Evolutionary conservation across 2,888 invertebrate genomes (phyloP).

Genomic region (Drosophila quinaria): DNA sequence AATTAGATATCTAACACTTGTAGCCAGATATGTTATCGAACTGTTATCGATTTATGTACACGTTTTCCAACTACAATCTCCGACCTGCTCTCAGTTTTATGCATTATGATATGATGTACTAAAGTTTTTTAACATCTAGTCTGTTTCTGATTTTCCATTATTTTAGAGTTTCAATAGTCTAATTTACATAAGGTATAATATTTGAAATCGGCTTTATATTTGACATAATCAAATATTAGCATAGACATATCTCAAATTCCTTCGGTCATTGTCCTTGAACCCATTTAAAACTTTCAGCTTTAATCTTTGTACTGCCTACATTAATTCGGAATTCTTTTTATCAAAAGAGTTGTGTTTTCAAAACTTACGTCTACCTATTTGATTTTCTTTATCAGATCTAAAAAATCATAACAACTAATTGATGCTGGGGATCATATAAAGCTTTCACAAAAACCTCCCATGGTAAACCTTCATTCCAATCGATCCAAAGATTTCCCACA

Average conservation of each 20-base stretch:
- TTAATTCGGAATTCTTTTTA: no score
- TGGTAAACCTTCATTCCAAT: neutral
- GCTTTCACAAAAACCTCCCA: no score
- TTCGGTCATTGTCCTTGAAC: neutral
- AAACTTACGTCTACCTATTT: no score
- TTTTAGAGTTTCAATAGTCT: no score
- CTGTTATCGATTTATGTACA: neutral
- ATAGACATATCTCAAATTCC: neutral
- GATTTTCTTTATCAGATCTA: no score
- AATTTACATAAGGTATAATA: no score
- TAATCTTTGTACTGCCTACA: no score
- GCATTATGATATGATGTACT: neutral
- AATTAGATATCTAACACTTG: slow-evolving; percentile 5
- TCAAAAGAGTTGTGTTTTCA: no score
- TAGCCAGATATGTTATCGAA: slow-evolving; percentile 4
- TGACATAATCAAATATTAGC: no score
- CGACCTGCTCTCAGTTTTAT: neutral
- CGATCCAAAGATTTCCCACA: neutral
- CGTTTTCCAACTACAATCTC: neutral
- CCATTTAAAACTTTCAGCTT: no score
- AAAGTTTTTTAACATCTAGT: neutral
- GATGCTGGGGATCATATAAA: neutral
- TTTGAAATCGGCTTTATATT: no score
- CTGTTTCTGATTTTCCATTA: neutral
- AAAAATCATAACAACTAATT: no score